Conservation (phyloP, 2,113 vertebrate species). For the Arizona elegans region DNA sequence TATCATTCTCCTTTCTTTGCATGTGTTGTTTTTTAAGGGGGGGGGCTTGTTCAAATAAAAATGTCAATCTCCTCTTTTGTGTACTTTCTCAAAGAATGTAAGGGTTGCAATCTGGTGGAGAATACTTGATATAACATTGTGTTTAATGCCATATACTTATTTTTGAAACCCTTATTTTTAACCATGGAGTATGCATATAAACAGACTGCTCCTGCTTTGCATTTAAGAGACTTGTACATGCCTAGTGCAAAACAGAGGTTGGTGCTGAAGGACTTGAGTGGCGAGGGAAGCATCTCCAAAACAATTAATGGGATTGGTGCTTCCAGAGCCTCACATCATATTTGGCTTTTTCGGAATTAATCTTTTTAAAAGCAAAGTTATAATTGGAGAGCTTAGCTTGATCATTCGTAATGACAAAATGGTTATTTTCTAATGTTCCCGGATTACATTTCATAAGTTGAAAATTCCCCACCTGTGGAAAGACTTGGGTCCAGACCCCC, state of each 20-base stretch:
- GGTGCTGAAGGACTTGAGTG: background rate
- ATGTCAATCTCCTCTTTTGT: conserved; percentile 59
- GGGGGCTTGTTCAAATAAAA: conserved; percentile 72
- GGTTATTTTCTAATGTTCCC: background rate
- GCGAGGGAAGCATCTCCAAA: background rate
- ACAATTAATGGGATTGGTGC: background rate
- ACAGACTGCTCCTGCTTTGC: background rate
- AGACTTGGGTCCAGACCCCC: background rate
- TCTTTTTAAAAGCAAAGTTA: background rate
- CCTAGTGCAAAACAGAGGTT: no score
- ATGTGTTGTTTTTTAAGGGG: conserved; percentile 55
- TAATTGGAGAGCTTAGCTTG: background rate
- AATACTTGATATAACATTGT: background rate
- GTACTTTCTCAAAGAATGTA: conserved; percentile 50
- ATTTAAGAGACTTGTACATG: background rate
- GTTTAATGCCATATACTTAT: background rate
- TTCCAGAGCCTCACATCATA: background rate
- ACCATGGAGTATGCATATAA: background rate
- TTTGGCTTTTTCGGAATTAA: background rate
- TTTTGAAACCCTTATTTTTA: background rate
- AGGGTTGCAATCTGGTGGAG: background rate
- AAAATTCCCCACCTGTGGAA: background rate
- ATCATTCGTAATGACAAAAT: background rate
- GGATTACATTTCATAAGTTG: background rate
- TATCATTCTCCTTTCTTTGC: conserved; percentile 55